Conservation (phyloP, 2,888 invertebrate species). For the Diplolepis rosae region DNA sequence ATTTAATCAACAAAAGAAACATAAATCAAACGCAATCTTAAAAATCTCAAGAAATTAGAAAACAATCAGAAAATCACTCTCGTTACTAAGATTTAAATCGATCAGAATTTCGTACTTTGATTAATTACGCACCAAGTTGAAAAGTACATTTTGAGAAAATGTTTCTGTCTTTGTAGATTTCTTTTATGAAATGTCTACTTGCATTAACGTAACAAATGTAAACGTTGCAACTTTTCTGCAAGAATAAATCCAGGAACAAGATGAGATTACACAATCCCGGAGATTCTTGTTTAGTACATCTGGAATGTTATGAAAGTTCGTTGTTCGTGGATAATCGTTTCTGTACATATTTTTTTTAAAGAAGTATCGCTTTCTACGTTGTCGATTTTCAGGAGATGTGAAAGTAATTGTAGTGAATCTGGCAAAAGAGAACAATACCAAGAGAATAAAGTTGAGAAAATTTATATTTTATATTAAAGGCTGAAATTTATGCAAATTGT, state of each 20-base stretch:
- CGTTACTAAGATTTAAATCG: too few species aligned
- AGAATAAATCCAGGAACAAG: conserved; percentile 1
- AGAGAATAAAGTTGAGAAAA: background rate
- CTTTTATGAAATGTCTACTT: background rate
- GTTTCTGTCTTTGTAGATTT: background rate
- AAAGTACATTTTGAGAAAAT: too few species aligned
- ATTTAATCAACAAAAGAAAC: too few species aligned
- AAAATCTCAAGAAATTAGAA: too few species aligned
- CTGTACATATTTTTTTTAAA: background rate
- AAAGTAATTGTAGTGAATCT: conserved; percentile 6
- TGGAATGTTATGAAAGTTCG: conserved; percentile 29
- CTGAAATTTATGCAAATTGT: background rate
- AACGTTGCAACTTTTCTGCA: background rate
- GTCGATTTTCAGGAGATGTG: conserved; percentile 9
- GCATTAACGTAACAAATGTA: background rate
- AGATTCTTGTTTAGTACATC: conserved; percentile 1
- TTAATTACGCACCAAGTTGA: too few species aligned
- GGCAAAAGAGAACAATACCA: background rate
- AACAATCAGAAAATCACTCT: too few species aligned
- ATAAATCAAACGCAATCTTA: too few species aligned
- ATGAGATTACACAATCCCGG: conserved; percentile 4
- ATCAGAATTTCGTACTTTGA: too few species aligned
- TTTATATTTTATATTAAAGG: background rate
- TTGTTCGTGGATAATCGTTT: conserved; percentile 17
- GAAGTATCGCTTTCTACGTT: conserved; percentile 1